Base-by-base conservation (phyloP, 2,888 invertebrate species). In the Terebella lapidaria region DNA sequence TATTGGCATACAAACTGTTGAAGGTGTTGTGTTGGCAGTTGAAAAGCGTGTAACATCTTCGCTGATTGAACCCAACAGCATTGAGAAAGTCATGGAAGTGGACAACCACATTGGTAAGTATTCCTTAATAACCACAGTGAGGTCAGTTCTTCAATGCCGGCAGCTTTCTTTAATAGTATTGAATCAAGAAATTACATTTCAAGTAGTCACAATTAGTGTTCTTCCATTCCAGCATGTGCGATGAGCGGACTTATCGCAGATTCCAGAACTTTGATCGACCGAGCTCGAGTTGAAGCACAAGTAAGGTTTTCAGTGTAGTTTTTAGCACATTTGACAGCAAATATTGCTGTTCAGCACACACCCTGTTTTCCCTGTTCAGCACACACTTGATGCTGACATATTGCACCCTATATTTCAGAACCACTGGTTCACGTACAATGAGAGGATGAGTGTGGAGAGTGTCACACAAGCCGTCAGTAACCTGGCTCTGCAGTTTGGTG, bases 381-480 rank as follows among this genome's bases (percentile, higher is more conserved):
- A n/a, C n/a, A n/a, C n/a, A n/a, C n/a, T n/a, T n/a, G n/a, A n/a
- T n/a, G n/a, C n/a, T n/a, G n/a, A n/a, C n/a, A n/a, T n/a, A n/a
- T n/a, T n/a, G n/a, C n/a, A n/a, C n/a, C n/a, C n/a, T n/a, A n/a
- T n/a, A n/a, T n/a, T n/a, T 47, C 67, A 80, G 77, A 94, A 95
- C 79, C 95, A 97, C 80, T 96, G 96, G 95, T 97, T 97, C 81
- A 89, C 92, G 42, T 96, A 94, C 83, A 92, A 96, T 74, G 95
- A 96, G 83, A 87, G 87, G 66, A 97, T 97, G 94, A 88, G 87
- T 1, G 92, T 97, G 2, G 99, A 99, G 82, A 96, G 95, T 4
- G 94, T 96, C 70, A 95, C 97, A 0, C 96, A 97, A 81, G 94
- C 97, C 2, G 97, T 99, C 1, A 96, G 97, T 47, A 96, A 97